Conservation (phyloP, 2,113 vertebrate genomes). For the Aphelocoma coerulescens region DNA sequence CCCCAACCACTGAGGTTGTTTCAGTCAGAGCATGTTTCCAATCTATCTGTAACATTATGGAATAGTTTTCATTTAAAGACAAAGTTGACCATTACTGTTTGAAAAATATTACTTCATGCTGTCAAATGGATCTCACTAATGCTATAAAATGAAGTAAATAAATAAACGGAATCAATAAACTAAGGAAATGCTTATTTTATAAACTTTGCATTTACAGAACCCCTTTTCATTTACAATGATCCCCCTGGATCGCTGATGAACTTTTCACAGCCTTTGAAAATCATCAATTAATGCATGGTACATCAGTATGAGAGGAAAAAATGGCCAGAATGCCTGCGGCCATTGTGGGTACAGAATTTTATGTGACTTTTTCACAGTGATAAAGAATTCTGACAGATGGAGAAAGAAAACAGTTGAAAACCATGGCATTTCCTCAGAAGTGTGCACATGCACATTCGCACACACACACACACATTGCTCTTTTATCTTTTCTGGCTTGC, state of each 20-base stretch:
- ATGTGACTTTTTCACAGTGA: background rate
- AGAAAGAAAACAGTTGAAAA: background rate
- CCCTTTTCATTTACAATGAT: background rate
- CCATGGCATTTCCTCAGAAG: background rate
- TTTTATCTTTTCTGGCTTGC: background rate
- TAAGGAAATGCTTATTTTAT: background rate
- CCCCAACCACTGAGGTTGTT: background rate
- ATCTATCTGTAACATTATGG: background rate
- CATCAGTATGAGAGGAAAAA: background rate
- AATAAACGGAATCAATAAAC: background rate
- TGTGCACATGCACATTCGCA: no score
- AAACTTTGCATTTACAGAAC: background rate
- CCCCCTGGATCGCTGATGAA: background rate
- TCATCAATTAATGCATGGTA: background rate
- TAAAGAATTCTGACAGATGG: background rate
- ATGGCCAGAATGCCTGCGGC: background rate
- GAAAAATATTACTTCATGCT: background rate
- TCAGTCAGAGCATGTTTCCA: background rate
- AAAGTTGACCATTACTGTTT: background rate
- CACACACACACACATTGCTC: rapidly evolving
- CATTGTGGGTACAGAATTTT: background rate
- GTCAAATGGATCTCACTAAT: background rate
- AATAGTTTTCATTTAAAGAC: background rate
- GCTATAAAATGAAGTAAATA: background rate
- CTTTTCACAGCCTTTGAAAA: background rate